Evolutionary conservation across 2,113 vertebrate species (phyloP), one percentile per base, ranked within the genome.

Genomic region (Mustela lutreola): DNA sequence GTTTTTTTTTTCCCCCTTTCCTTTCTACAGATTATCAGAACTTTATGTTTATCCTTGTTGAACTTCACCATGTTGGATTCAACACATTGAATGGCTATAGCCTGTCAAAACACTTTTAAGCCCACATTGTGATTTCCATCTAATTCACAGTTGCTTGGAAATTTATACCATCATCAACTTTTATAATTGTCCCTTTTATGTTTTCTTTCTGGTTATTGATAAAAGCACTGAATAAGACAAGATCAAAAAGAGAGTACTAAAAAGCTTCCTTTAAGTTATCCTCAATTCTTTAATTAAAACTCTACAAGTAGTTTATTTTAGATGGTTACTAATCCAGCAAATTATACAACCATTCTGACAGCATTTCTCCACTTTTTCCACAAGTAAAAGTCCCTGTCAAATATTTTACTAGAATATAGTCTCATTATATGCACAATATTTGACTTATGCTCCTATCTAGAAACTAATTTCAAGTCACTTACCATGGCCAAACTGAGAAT

Each of bases 71-170:
- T 71, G 31, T 48, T 67, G 80, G 9, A 82, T 19, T 91, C 19
- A 75, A 70, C 15, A 70, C 50, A 56, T 2, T 87, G 19, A 89
- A 21, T 45, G 11, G 19, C 21, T 89, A 22, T 1, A 56, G 11
- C 9, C 9, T 76, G 12, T 78, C 39, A 87, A 89, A 91, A 88
- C 65, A 88, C 76, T 83, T 31, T 94, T n/a, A 97, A 96, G 70
- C 12, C 9, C 16, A 56, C 39, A 86, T 92, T 65, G 22, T 58
- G 7, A 53, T 92, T 76, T 83, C 24, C 75, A 42, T 36, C 31
- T 60, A 63, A 78, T 73, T 94, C 22, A 73, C 5, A 75, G 26
- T 76, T 65, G 78, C 36, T 95, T 78, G 89, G 70, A 84, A 76
- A 16, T 90, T 67, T 79, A 28, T 73, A 19, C 18, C 31, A 76